Base-by-base conservation (phyloP, 1,140 invertebrate species). In the Manduca sexta region DNA sequence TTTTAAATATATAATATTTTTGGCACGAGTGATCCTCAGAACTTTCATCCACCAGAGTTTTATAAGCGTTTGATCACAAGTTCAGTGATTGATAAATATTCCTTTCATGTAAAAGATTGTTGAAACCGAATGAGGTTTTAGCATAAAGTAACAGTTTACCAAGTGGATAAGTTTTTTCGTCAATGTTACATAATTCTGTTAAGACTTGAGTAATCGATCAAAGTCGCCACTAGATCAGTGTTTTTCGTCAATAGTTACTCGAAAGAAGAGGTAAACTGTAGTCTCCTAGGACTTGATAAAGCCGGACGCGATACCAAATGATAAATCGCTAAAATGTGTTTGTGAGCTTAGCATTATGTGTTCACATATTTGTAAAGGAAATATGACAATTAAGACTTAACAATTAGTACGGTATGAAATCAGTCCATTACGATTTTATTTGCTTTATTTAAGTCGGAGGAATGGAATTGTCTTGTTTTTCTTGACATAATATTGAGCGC, bases 181-280 rank as follows among this genome's bases (percentile, higher is more conserved):
- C 26, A 43, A 30, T 30, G 41, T 43, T 43, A 14, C 41, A 29
- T 43, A 29, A 43, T 45, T 47, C 37, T 38, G 29, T 46, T 44
- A 56, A 47, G 43, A 48, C 39, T 35, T 33, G n/a, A 11, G 45
- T 57, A 47, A 57, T 57, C 49, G 39, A 52, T 57, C 49, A 57
- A 55, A 52, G 45, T 52, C 49, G 38, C 42, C 45, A 52, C 13
- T 52, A 49, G 40, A 52, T 50, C 49, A 43, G 34, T 48, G 39
- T 49, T 45, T 39, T 54, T 47, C 43, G 39, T 16, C 26, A 37
- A 38, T 38, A 45, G 33, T n/a, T n/a, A 34, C 16, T 14, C 11
- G 16, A 13, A 14, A 11, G 33, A n/a, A 6, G 34, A 18, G n/a
- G 44, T 45, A 21, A 45, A 45, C 17, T 29, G 44, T 45, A 12